phyloP scores from a whole-genome alignment of 2,113 vertebrate species.

The Gymnorhina tibicen region DNA sequence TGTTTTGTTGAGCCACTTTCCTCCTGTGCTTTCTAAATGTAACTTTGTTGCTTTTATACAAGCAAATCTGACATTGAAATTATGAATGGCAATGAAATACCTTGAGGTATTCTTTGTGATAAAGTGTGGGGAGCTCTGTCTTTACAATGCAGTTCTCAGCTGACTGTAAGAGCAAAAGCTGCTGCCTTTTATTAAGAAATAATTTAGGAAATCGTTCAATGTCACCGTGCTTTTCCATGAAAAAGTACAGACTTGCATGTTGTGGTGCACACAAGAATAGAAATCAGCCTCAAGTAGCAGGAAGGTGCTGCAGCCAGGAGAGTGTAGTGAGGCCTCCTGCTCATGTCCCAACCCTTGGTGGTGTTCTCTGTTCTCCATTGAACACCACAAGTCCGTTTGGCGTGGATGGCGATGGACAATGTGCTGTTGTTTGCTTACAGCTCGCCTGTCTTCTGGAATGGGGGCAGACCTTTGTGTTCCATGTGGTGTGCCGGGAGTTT shows the following conservation, averaged over 20 bases:
- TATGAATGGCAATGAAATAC: not conserved
- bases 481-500: conserved; percentile 91
- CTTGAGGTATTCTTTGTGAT: not conserved
- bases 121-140: not conserved
- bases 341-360: not conserved
- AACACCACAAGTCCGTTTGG: not conserved
- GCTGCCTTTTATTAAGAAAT: not conserved
- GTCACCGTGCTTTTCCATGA: not conserved
- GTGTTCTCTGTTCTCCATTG: not conserved
- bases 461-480: conserved; percentile 92
- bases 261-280: not conserved
- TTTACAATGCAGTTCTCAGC: not conserved
- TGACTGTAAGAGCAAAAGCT: not conserved
- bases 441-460: conserved; percentile 87
- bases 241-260: not conserved
- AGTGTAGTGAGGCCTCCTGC: not conserved
- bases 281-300: not conserved
- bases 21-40: not conserved
- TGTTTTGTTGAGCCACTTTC: not conserved
- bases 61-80: not conserved
- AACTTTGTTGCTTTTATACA: not conserved
- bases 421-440: conserved; percentile 64
- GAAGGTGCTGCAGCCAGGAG: not conserved
- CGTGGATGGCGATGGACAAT: not conserved
- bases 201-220: not conserved